Percentiles rank a stretch among this genome's conserved stretches.
These are phyloP conservation scores for Mycetomoellerius zeteki DNA, from an alignment of 1,140 invertebrate genomes.

Conservation along the genomic window DNA sequence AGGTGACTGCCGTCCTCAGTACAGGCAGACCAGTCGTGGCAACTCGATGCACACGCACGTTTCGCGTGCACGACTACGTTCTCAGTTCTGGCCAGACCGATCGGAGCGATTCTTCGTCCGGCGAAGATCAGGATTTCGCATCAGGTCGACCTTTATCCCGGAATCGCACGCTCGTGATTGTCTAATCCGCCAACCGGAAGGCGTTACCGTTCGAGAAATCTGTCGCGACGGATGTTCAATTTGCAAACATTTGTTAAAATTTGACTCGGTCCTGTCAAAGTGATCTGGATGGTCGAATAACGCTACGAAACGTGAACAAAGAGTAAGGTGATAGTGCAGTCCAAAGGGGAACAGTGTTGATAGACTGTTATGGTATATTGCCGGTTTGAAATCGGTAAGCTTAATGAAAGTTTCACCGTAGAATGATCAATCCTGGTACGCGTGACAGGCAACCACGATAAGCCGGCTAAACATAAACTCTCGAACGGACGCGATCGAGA, in stretches of 20 bases:
- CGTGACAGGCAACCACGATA: conserved; percentile 11
- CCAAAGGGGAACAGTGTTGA: conserved; percentile 25
- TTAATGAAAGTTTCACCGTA: neutral
- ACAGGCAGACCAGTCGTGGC: conserved; percentile 80
- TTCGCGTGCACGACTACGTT: conserved; percentile 53
- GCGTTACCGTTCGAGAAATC: neutral
- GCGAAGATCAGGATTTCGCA: neutral
- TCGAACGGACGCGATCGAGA: neutral
- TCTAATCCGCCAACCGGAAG: neutral
- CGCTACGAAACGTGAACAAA: conserved; percentile 4
- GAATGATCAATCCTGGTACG: conserved; percentile 19
- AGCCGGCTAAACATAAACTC: neutral
- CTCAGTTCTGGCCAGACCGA: neutral
- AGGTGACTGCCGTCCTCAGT: conserved; percentile 73
- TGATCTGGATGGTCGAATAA: conserved; percentile 12
- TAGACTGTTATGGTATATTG: conserved; percentile 18
- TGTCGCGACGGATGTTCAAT: neutral
- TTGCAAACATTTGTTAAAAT: neutral
- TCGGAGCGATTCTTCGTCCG: conserved; percentile 25
- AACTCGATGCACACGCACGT: conserved; percentile 79
- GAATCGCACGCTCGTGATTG: neutral
- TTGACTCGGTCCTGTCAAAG: neutral
- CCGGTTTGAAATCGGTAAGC: neutral
- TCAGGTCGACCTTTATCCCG: neutral
- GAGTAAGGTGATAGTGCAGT: conserved; percentile 35